Percentiles rank a stretch among this genome's conserved stretches.
Conservation (phyloP, 2,888 invertebrate species). For the Pandemis cinnamomeana region DNA sequence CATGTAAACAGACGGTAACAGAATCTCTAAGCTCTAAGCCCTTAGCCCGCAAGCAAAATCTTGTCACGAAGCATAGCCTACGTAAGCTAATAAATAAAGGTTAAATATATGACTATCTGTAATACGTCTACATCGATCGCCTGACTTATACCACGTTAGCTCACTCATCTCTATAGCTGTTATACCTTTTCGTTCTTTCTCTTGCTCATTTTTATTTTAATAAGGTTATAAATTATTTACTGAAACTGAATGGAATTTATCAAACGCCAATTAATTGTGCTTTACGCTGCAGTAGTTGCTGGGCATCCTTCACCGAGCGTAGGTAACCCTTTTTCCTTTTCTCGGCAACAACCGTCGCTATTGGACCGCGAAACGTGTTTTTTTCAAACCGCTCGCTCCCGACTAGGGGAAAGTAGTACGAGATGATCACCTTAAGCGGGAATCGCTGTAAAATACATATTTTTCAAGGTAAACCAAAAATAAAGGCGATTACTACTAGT, state of each 20-base stretch:
- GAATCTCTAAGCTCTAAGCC: constrained; percentile 11
- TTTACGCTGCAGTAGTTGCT: constrained; percentile 12
- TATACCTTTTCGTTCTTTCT: not conserved
- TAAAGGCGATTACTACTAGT: too few relatives aligned
- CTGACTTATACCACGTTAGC: not conserved
- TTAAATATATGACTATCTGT: not conserved
- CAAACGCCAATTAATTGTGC: constrained; percentile 5
- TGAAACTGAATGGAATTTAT: not conserved
- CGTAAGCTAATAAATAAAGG: constrained; percentile 6
- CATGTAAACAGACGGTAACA: not conserved
- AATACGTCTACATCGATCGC: not conserved
- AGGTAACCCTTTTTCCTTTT: constrained; percentile 61
- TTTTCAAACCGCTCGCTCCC: constrained; percentile 55
- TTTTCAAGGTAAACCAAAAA: too few relatives aligned
- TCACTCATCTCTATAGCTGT: not conserved
- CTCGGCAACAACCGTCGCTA: constrained; percentile 50
- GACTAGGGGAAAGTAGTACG: too few relatives aligned
- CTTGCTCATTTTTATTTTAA: not conserved
- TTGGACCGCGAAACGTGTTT: constrained; percentile 59
- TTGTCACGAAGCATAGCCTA: not conserved
- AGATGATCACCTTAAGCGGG: too few relatives aligned
- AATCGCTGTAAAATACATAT: too few relatives aligned
- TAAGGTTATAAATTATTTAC: not conserved
- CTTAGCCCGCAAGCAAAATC: constrained; percentile 2
- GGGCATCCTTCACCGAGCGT: constrained; percentile 48